Conservation (phyloP, 2,797 vertebrate genomes). For the Mormyrus hasselquistii region DNA sequence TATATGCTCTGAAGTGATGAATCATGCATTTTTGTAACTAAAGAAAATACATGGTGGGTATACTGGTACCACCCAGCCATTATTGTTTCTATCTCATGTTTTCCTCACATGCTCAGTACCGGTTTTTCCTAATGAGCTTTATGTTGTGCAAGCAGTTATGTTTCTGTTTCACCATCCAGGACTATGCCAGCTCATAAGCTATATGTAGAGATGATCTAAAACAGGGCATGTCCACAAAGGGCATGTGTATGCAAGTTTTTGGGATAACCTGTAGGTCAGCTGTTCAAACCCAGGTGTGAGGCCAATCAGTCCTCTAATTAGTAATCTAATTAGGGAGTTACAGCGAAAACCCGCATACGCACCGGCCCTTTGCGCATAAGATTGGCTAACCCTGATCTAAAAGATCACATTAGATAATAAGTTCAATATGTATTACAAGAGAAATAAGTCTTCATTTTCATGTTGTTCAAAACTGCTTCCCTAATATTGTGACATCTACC, state of each 20-base stretch:
- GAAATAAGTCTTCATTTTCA: not conserved
- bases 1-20: conserved; percentile 3
- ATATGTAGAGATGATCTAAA: not conserved
- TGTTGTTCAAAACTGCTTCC: not conserved
- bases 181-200: not conserved
- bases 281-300: too few species aligned
- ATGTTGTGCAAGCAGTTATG: not conserved
- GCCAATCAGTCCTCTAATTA: too few species aligned
- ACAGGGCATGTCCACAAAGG: too few species aligned
- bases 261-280: too few species aligned
- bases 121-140: not conserved
- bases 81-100: not conserved
- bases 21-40: not conserved
- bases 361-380: too few species aligned
- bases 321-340: too few species aligned
- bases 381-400: too few species aligned
- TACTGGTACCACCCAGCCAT: not conserved
- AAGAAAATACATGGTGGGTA: not conserved
- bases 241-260: too few species aligned
- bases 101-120: not conserved
- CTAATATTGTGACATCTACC: not conserved
- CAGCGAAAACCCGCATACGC: too few species aligned
- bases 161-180: not conserved
- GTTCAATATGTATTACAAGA: not conserved
- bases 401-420: not conserved